Conservation (phyloP, 2,888 invertebrate genomes). For the Xanthorhoe designata region DNA sequence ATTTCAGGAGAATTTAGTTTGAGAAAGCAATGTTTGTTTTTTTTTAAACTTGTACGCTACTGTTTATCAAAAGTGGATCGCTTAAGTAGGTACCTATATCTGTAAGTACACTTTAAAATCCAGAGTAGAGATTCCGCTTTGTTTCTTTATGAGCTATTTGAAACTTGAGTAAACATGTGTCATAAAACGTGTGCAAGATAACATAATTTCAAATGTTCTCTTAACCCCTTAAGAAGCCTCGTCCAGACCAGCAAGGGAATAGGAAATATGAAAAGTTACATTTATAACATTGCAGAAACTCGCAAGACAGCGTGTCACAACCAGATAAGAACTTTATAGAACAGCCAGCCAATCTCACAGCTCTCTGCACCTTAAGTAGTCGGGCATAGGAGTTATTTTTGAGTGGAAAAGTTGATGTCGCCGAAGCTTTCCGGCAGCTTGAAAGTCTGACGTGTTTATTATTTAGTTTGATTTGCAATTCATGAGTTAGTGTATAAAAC, state of each 20-base stretch:
- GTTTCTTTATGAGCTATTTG: not conserved
- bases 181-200: not conserved
- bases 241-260: constrained; percentile 19
- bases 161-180: not conserved
- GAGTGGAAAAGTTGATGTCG: constrained; percentile 13
- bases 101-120: not conserved
- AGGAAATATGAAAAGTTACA: constrained; percentile 32
- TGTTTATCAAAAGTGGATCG: not conserved
- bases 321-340: constrained; percentile 38
- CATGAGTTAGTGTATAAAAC: constrained; percentile 41
- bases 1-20: too few species aligned
- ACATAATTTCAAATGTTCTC: constrained; percentile 1
- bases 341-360: constrained; percentile 20
- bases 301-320: constrained; percentile 34
- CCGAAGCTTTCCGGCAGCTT: constrained; percentile 24
- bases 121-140: not conserved
- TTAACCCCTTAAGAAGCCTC: constrained; percentile 18
- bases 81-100: not conserved
- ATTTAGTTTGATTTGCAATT: constrained; percentile 44
- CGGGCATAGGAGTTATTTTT: constrained; percentile 26
- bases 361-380: constrained; percentile 24
- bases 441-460: constrained; percentile 42
- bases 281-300: constrained; percentile 29
- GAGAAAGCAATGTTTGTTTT: too few species aligned
- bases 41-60: not conserved